Percentiles rank a stretch among this genome's conserved stretches.
Evolutionary conservation across 2,888 invertebrate genomes (phyloP).

Genomic region (Oscheius myriophilus): DNA sequence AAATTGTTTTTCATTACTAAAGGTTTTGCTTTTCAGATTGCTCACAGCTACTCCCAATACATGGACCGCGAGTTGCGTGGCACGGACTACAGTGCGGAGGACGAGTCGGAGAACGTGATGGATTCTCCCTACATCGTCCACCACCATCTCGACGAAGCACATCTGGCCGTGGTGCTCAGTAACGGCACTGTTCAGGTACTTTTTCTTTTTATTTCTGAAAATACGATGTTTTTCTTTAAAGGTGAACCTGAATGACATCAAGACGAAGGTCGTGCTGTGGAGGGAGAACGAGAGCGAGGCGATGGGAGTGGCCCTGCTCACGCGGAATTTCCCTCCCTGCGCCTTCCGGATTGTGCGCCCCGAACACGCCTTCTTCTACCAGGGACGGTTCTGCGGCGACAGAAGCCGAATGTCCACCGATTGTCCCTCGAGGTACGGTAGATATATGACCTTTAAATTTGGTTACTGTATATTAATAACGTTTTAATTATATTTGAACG

Average conservation of each 20-base stretch:
- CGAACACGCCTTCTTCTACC: too few species aligned
- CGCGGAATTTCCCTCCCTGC: slow-evolving; percentile 2
- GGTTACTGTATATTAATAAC: too few species aligned
- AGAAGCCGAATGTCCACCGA: too few species aligned
- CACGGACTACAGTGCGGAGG: background rate
- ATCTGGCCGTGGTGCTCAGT: slow-evolving; percentile 20
- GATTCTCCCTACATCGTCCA: slow-evolving; percentile 22
- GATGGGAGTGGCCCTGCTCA: slow-evolving; percentile 14
- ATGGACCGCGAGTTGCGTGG: slow-evolving; percentile 29
- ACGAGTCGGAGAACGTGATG: background rate
- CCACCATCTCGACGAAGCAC: slow-evolving; percentile 14
- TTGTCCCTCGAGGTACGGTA: too few species aligned
- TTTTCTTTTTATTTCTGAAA: background rate
- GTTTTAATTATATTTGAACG: too few species aligned
- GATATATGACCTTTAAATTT: too few species aligned
- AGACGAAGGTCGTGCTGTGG: slow-evolving; percentile 17
- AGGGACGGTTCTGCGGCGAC: too few species aligned
- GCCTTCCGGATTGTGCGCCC: slow-evolving; percentile 14
- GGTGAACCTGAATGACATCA: background rate
- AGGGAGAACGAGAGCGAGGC: background rate
- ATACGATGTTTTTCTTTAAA: background rate
- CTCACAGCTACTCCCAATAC: slow-evolving; percentile 16
- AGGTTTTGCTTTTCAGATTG: slow-evolving; percentile 24
- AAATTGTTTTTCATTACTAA: too few species aligned
- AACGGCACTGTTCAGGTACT: slow-evolving; percentile 26